Evolutionary conservation across 1,140 invertebrate species (phyloP).

Genomic region (Tetraneura akinire): DNA sequence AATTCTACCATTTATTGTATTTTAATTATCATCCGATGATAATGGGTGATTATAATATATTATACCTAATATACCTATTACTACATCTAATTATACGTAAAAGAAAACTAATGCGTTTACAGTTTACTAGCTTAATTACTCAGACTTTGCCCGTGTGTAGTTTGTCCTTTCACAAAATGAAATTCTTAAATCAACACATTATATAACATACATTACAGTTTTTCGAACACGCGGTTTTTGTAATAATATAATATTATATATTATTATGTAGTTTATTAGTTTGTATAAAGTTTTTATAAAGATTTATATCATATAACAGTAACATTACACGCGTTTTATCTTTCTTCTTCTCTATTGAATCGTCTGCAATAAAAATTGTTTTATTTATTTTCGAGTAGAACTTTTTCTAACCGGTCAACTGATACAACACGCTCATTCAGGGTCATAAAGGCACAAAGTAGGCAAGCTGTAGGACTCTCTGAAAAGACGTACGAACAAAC

Average conservation of each 20-base stretch:
- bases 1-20: no score
- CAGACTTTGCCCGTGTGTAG: no score
- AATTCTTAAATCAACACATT: no score
- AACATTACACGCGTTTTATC: background rate
- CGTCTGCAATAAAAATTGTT: conserved; percentile 27
- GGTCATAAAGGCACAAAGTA: conserved; percentile 2
- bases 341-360: conserved; percentile 3
- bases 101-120: no score
- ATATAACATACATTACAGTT: no score
- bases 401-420: conserved; percentile 3
- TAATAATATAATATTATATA: no score
- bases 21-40: conserved; percentile 1
- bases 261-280: background rate
- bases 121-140: no score
- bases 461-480: conserved; percentile 16
- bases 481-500: conserved; percentile 32
- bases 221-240: background rate
- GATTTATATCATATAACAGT: no score
- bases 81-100: no score
- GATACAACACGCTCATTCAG: conserved; percentile 6
- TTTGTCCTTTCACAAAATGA: no score
- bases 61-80: no score
- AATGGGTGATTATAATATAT: no score
- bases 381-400: conserved; percentile 23
- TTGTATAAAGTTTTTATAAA: conserved; percentile 1